Evolutionary conservation across 2,888 invertebrate genomes (phyloP), one percentile per base, ranked within the genome.

Genomic region (Saturnia pavonia): DNA sequence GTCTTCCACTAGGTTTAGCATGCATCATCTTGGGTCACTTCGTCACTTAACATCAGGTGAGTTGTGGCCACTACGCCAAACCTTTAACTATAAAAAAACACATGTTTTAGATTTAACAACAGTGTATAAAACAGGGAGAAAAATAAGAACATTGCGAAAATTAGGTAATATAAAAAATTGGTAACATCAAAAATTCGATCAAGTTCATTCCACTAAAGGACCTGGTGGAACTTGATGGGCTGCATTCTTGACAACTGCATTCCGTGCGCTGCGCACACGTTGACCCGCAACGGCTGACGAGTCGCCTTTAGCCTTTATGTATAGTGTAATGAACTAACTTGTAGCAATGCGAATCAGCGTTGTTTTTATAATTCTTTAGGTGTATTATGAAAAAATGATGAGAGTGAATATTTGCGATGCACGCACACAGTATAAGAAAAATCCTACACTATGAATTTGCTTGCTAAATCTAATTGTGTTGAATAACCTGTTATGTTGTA

Each of bases 171-270:
- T 19, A 12, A 14, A 57, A 57, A 57, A 25, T 57, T 40, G 57
- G 57, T 25, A 57, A 57, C 25, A 11, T 19, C 25, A 14, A 57
- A 57, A 57, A 25, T 57, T 40, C 66, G 54, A 25, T 67, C 42
- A 54, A 66, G 70, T 66, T 70, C 70, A 67, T 70, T 70, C 69
- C 67, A 67, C 70, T 40, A 65, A 65, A 67, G 67, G 68, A 76
- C 69, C 74, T 63, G 22, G 77, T 77, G 68, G 27, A 78, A 80
- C 80, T 68, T 73, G 80, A 75, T 72, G 72, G 78, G 70, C 70
- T 75, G 69, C 80, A 80, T 80, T 80, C 80, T 73, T 74, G 12
- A 67, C 8, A 40, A 71, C 74, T 8, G 54, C 78, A 76, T 78
- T 76, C 78, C 76, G 16, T 67, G 25, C 25, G 57, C 12, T 0